phyloP scores from a whole-genome alignment of 2,888 invertebrate genomes.

The Balanococcus diminutus region DNA sequence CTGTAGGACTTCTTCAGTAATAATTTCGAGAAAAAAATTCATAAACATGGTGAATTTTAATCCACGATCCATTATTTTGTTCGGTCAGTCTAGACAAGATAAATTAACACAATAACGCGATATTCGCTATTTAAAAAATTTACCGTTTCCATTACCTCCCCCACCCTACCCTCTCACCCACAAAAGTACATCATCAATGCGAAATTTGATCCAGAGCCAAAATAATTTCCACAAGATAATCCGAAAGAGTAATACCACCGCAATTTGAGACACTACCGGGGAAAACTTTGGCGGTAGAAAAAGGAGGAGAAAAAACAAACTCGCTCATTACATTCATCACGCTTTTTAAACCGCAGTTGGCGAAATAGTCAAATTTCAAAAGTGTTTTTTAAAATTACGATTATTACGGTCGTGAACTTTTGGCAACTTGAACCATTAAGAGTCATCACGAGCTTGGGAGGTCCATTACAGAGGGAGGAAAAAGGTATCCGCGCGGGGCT shows the following conservation, averaged over 20 bases:
- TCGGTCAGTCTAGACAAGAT: neutral
- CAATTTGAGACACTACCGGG: neutral
- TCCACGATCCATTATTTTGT: too few relatives aligned
- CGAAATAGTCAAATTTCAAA: neutral
- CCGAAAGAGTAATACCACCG: neutral
- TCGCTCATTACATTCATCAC: conserved; percentile 17
- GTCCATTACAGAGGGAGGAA: neutral
- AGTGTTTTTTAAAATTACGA: conserved; percentile 17
- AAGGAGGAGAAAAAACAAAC: neutral
- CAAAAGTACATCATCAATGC: neutral
- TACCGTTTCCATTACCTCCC: neutral
- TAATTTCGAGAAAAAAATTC: too few relatives aligned
- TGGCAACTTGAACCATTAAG: conserved; percentile 1
- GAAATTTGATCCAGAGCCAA: neutral
- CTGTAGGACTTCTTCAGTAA: too few relatives aligned
- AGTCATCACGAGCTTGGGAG: neutral
- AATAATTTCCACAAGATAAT: neutral
- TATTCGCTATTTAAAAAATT: neutral
- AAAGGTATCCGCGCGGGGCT: neutral
- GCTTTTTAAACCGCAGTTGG: neutral
- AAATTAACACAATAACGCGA: neutral
- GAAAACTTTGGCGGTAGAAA: neutral
- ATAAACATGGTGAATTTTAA: too few relatives aligned
- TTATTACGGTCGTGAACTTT: neutral
- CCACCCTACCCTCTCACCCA: neutral